Evolutionary conservation across 1,140 invertebrate genomes (phyloP), one percentile per base, ranked within the genome.

Genomic region (Drosophila kepulauana): DNA sequence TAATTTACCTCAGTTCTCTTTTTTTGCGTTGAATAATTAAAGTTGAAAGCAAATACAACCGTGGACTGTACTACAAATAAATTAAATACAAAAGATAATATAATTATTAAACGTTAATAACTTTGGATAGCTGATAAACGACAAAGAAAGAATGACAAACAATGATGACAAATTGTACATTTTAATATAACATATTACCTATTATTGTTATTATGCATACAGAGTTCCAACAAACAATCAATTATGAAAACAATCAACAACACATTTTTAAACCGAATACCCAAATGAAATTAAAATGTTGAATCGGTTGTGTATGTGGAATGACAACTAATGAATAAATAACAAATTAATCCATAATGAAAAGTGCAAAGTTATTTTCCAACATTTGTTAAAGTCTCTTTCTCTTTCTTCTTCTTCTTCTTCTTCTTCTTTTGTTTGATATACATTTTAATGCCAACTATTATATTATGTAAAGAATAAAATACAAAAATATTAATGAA

Each of bases 171-270:
- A 46, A 59, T 28, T 63, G 20, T 68, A 65, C 46, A 16, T 66
- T 56, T 57, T 64, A 38, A 52, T 30, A 48, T 68, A 38, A 52
- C 25, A 48, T 68, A 69, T 46, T 52, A 78, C 62, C 61, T 48
- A 59, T 65, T 82, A 49, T 66, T 72, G 52, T 71, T 79, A 59
- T 73, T 61, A 46, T 48, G 78, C 79, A 79, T 62, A 72, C 45
- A 59, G 45, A 74, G 59, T 78, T 81, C 64, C 69, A 75, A 71
- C 82, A 89, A 84, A 80, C 84, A 89, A 88, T 88, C 84, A 88
- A 84, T 73, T 89, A 73, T 62, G 69, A 80, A 78, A 89, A 87
- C 84, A 88, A 89, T 87, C 84, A 87, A 86, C 71, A 25, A 25
- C 15, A 76, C 71, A 75, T 74, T 74, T 78, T 63, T 51, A 52